A percentile compares a stretch with the other conserved stretches of the same genome.
Evolutionary conservation across 2,113 vertebrate genomes (phyloP).

Genomic region (Bubalus kerabau): DNA sequence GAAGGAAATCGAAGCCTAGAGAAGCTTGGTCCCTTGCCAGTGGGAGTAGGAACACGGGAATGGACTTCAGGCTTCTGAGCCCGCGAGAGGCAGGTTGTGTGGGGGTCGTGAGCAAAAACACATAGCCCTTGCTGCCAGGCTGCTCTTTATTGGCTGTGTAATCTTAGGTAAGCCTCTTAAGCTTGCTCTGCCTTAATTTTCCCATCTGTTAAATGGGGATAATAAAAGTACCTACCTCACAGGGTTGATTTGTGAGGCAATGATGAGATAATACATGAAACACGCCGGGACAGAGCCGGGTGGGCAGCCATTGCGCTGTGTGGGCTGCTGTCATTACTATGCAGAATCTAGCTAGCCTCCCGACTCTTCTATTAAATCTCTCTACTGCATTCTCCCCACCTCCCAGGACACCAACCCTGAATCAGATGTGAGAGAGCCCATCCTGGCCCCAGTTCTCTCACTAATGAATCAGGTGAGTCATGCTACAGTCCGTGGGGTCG

Average conservation of each 20-base stretch:
- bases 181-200: background rate
- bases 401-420: background rate
- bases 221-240: background rate
- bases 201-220: background rate
- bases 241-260: background rate
- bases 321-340: background rate
- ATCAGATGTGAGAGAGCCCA: background rate
- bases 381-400: background rate
- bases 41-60: background rate
- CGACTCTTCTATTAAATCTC: background rate
- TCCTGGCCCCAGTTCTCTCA: background rate
- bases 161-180: background rate
- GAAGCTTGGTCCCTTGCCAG: background rate
- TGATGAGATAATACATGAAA: background rate
- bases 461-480: background rate
- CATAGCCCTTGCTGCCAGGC: too few relatives aligned
- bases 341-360: background rate
- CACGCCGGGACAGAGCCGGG: background rate
- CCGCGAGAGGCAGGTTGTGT: constrained; percentile 65
- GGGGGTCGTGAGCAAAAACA: background rate
- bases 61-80: constrained; percentile 59
- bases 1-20: background rate
- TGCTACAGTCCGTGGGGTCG: background rate
- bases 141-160: background rate
- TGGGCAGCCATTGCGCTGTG: background rate